Base-by-base conservation (phyloP, 2,888 invertebrate genomes). In the Molorchus minor region DNA sequence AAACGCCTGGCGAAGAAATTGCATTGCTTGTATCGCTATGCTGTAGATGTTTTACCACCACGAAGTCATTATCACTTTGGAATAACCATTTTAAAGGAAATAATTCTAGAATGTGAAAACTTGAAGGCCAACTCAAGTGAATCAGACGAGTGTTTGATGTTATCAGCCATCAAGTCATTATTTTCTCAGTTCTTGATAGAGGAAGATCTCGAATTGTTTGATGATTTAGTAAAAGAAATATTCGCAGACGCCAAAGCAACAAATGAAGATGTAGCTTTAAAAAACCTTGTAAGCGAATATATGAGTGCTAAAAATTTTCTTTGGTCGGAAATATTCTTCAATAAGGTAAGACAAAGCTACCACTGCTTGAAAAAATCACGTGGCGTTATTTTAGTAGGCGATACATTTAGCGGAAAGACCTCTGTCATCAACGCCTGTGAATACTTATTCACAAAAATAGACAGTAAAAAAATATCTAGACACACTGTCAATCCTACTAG, bases 311-410 rank as follows among this genome's bases (percentile, higher is more conserved):
- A n/a, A n/a, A n/a, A n/a, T n/a, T n/a, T n/a, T n/a, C n/a, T n/a
- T n/a, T n/a, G n/a, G n/a, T n/a, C n/a, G n/a, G n/a, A n/a, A 38
- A 86, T 87, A 68, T 93, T 94, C 71, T 79, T 88, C 3, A 71
- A 84, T 35, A 95, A 94, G 83, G 86, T 94, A 12, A 88, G 91
- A 61, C 93, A 95, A 82, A 90, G 91, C 0, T 92, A 86, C 75
- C 92, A 94, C 81, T 92, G 92, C 91, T 92, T 94, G 87, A 88
- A 90, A 62, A 91, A 92, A 3, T 56, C 56, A 10, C 93, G 92
- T 76, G 93, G 93, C 0, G 91, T 94, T 77, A 92, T 94, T 90
- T 79, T 94, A 72, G 88, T 94, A 1, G 95, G 95, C 2, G 89
- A 91, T 70, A 87, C 90, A 0, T 85, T 86, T 77, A 84, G 91